These are phyloP conservation scores for Nebria ingens DNA, from an alignment of 1,140 invertebrate genomes.

Conservation along the genomic window DNA sequence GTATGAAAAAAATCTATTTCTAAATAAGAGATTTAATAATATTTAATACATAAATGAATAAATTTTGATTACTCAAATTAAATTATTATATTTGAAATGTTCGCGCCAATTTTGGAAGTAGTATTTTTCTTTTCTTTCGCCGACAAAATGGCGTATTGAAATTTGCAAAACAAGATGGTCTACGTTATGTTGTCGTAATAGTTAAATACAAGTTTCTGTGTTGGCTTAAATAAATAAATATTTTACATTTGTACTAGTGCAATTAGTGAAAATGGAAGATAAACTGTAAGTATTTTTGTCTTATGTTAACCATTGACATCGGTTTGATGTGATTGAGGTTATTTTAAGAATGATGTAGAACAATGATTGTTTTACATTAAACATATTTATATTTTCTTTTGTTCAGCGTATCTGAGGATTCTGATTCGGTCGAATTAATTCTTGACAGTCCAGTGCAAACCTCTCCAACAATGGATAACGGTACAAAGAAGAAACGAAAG, in stretches of 20 bases:
- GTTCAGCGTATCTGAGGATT: not conserved
- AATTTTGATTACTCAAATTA: too few species aligned
- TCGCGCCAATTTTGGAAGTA: too few species aligned
- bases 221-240: not conserved
- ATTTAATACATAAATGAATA: too few species aligned
- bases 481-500: conserved; percentile 28
- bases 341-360: not conserved
- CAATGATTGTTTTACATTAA: not conserved
- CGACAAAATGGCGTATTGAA: not conserved
- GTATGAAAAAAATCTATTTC: too few species aligned
- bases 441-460: not conserved
- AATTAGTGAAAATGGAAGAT: not conserved
- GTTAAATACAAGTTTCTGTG: not conserved
- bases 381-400: not conserved
- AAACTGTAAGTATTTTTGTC: not conserved
- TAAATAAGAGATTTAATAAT: too few species aligned
- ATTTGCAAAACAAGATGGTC: not conserved
- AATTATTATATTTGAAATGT: not conserved
- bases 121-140: not conserved
- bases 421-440: conserved; percentile 6
- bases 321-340: not conserved
- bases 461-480: not conserved
- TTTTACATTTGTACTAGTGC: not conserved
- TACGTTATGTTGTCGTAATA: not conserved
- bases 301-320: not conserved